Base-by-base conservation (phyloP, 2,113 vertebrate species). In the Scopus umbretta region DNA sequence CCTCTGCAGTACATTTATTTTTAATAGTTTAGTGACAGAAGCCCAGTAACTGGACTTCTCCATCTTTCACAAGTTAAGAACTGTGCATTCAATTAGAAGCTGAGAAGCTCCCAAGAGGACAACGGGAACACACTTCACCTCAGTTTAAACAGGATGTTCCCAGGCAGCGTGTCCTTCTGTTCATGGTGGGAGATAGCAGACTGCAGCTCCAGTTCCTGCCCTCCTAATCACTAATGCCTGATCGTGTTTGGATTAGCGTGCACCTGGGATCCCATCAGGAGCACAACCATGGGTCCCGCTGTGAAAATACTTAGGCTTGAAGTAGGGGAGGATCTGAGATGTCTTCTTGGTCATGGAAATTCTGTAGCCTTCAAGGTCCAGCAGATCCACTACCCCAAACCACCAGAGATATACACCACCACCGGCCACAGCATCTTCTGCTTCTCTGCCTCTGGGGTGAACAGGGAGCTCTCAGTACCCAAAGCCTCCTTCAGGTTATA, bases 1-100 rank as follows among this genome's bases (percentile, higher is more conserved):
- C 66, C 52, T 80, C 63, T 91, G 65, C 49, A 59, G 19, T 55
- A 13, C 95, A 83, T 91, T 95, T 94, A 92, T 96, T 87, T 92
- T 95, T 91, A 93, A 91, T 92, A 74, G 40, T 88, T 63, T n/a
- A 68, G 71, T 79, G 94, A 78, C 86, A 95, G 76, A 91, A 94
- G 34, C 61, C 86, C 61, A 86, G 83, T 23, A 17, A 80, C 71
- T 75, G 71, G 43, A 94, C 22, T 59, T 90, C 80, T 92, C 36
- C 61, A 47, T 89, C 63, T 90, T 81, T 71, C 62, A 76, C 38
- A 76, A 78, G 29, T 63, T 53, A 84, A 81, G 43, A 90, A 84
- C 55, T 88, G 72, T 78, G 80, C 86, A 86, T 86, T 88, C 78
- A 79, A 10, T 94, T 90, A 94, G 80, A 95, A 88, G 91, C 36